These are phyloP conservation scores for Prionailurus viverrinus DNA, from an alignment of 2,113 vertebrate species.

Conservation along the genomic window DNA sequence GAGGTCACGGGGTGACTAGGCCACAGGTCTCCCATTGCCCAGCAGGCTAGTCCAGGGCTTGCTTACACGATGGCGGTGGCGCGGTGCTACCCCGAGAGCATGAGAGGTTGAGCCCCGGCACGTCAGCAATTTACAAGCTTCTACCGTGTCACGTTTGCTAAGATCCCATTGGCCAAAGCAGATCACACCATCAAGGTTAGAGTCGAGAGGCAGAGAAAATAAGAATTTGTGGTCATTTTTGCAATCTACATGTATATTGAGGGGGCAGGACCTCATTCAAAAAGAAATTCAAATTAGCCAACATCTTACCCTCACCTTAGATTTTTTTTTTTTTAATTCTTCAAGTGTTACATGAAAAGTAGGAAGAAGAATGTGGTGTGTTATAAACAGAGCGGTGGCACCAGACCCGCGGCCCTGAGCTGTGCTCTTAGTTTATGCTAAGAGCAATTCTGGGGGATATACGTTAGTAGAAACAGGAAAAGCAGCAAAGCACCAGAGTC, in stretches of 20 bases:
- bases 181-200: background rate
- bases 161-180: constrained; percentile 16
- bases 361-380: background rate
- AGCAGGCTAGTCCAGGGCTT: background rate
- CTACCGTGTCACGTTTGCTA: background rate
- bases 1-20: background rate
- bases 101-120: background rate
- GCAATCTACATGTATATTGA: background rate
- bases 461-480: constrained; percentile 37
- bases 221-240: constrained; percentile 37
- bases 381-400: background rate
- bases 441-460: background rate
- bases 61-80: background rate
- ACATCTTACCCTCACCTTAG: constrained; percentile 1
- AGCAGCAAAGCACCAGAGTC: background rate
- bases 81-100: background rate
- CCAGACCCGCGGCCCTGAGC: background rate
- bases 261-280: background rate
- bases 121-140: background rate
- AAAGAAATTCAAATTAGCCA: constrained; percentile 51
- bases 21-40: background rate
- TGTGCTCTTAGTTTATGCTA: background rate
- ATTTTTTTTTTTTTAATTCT: constrained; percentile 17
- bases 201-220: background rate
- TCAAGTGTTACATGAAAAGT: background rate